Conservation (phyloP, 2,113 vertebrate species). For the Anhinga rufa region DNA sequence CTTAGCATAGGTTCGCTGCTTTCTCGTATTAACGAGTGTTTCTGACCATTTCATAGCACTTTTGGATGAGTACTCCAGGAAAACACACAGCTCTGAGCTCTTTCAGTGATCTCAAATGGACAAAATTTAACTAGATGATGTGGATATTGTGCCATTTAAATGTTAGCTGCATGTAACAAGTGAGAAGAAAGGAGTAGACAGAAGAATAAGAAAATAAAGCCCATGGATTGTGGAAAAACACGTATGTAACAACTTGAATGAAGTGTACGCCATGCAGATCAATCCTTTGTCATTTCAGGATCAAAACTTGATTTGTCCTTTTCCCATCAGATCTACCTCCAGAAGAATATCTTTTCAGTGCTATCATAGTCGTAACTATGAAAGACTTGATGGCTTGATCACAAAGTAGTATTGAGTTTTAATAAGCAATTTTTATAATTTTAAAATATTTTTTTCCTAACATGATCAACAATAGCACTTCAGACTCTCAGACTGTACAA, state of each 20-base stretch:
- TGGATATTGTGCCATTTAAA: not conserved
- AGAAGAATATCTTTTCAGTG: not conserved
- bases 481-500: not conserved
- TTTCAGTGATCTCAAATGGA: not conserved
- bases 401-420: not conserved
- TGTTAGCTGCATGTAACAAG: not conserved
- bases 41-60: not conserved
- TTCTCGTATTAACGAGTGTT: not conserved
- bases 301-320: not conserved
- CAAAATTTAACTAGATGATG: not conserved
- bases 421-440: not conserved
- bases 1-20: not conserved
- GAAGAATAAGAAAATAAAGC: not conserved
- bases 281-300: not conserved
- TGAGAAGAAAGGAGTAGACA: not conserved
- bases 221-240: not conserved
- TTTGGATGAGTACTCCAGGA: not conserved
- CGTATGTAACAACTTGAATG: not conserved
- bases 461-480: not conserved
- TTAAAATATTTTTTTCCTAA: not conserved
- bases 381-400: not conserved
- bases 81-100: not conserved
- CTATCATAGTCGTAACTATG: not conserved
- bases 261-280: not conserved
- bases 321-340: not conserved